Conservation (phyloP, 2,113 vertebrate species). For the Myrmecophaga tridactyla region DNA sequence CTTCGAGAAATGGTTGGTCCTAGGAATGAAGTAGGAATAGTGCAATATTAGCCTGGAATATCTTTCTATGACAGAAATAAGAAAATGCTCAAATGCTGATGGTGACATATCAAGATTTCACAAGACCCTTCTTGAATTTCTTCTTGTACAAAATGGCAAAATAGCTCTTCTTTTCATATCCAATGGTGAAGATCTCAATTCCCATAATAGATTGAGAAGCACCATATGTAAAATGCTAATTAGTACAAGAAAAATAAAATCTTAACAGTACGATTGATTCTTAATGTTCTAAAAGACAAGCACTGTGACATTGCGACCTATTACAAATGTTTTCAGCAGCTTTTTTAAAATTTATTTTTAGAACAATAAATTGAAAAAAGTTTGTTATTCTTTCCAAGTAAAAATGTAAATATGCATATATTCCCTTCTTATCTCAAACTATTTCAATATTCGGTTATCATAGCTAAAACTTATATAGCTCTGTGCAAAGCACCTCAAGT, state of each 20-base stretch:
- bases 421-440: neutral
- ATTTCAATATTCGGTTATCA: neutral
- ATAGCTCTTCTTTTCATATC: neutral
- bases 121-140: neutral
- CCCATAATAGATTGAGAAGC: neutral
- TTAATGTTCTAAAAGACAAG: constrained; percentile 19
- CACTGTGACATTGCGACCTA: neutral
- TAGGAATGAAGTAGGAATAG: neutral
- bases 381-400: neutral
- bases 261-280: neutral
- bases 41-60: neutral
- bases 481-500: neutral
- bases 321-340: neutral
- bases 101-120: neutral
- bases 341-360: neutral
- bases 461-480: neutral
- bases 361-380: neutral
- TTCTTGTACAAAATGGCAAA: neutral
- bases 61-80: neutral
- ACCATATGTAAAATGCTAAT: neutral
- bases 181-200: neutral
- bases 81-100: neutral
- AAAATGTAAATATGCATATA: neutral
- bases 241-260: constrained; percentile 8
- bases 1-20: neutral